Evolutionary conservation across 2,797 vertebrate species (phyloP), one percentile per base, ranked within the genome.

Genomic region (Eulemur albifrons): DNA sequence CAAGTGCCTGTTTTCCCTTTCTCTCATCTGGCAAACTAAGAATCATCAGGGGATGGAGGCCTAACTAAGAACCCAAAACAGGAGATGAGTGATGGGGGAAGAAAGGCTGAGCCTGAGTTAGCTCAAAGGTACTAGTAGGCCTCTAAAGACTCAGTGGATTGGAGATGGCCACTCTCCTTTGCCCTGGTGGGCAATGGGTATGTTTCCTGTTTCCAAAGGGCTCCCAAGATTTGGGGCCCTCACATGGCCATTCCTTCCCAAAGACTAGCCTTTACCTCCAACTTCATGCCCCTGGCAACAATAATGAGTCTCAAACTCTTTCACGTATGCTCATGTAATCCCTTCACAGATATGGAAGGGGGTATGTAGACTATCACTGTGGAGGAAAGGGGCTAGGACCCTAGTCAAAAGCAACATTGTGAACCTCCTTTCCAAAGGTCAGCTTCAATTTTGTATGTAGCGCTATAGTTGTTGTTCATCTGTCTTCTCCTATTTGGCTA

Each of bases 1-100:
- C 43, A 61, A 81, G 18, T 43, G 27, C 7, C 69, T 43, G 1
- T 91, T 92, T 92, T 80, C 73, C 25, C 20, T 84, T 70, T 86
- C 48, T 79, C 54, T 75, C n/a, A 75, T 94, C 73, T 87, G 65
- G 69, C n/a, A 97, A 93, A 97, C 18, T 76, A 50, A 81, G 18
- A 93, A 94, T 65, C 63, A 94, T n/a, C 35, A 57, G 12, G 73
- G 27, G 11, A 59, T 57, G 45, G 50, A 92, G 7, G 5, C 67
- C 50, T 88, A 35, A 83, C 65, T 72, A 72, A 89, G 57, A 94
- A 94, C 76, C 30, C 48, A 86, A 97, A 94, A 43, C 40, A 67
- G 4, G n/a, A 79, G 12, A 17, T 81, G 90, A 21, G 3, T 79
- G 38, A 88, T 81, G 32, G 11, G 17, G 21, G 18, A 90, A 45